Evolutionary conservation across 1,140 invertebrate species (phyloP).

Genomic region (Zeugodacus cucurbitae): DNA sequence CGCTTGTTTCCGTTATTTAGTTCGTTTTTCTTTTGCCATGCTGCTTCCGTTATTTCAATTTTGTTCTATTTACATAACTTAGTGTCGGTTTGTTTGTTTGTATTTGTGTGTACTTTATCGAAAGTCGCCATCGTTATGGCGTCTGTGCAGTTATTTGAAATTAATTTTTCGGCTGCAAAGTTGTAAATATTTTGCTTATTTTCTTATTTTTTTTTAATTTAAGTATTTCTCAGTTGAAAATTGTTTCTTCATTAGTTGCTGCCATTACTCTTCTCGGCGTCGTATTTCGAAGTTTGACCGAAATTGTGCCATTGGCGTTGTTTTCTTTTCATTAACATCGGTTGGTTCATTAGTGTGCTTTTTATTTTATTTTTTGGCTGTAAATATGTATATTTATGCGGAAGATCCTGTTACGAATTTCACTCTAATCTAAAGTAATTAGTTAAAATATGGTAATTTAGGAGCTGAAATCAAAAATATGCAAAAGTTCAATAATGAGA

Average conservation of each 20-base stretch:
- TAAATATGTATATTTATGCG: not conserved
- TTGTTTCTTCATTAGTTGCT: not conserved
- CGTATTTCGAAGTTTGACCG: not conserved
- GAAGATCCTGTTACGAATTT: no score
- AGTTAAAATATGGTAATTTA: no score
- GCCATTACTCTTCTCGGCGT: not conserved
- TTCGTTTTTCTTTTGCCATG: not conserved
- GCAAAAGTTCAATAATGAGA: no score
- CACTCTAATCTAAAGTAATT: no score
- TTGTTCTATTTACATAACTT: not conserved
- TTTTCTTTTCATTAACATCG: not conserved
- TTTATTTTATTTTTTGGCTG: not conserved
- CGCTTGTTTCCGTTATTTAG: not conserved
- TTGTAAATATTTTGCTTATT: not conserved
- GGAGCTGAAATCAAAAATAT: no score
- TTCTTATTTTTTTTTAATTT: not conserved
- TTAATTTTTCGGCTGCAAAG: not conserved
- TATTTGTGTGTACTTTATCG: not conserved
- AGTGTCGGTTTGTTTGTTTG: not conserved
- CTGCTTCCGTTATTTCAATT: not conserved
- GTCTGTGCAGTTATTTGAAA: not conserved
- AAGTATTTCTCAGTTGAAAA: not conserved
- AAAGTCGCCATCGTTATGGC: not conserved
- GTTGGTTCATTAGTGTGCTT: not conserved
- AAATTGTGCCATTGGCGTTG: not conserved